Evolutionary conservation across 2,888 invertebrate species (phyloP), one percentile per base, ranked within the genome.

Genomic region (Mystacides longicornis): DNA sequence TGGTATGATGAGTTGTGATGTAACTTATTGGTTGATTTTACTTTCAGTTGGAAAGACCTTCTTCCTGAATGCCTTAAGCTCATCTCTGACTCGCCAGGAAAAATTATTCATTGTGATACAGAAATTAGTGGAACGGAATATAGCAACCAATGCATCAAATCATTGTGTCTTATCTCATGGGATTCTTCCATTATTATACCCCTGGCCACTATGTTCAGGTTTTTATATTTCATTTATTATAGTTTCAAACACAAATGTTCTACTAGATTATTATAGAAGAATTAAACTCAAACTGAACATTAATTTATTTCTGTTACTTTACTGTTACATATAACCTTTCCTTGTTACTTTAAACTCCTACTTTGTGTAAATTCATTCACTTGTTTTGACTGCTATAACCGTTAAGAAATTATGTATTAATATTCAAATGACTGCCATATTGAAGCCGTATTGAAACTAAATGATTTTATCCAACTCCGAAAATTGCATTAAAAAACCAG

Each of bases 131-230:
- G 81, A 9, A 63, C 62, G 1, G 83, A 85, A 60, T 86, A 79
- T 63, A 84, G 82, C 66, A 73, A 76, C 14, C 75, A 79, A 62
- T 76, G 83, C 47, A 70, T 86, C 1, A 77, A 77, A 60, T 72
- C 80, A 0, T 69, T 87, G 16, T 83, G 83, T 62, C 78, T 80
- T 66, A 74, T 77, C 54, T 67, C 73, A 9, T 86, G 85, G 84
- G 73, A 74, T 7, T 71, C 80, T 21, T 69, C 71, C 49, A 81
- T 82, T 63, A 67, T 84, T 53, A 81, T 82, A n/a, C 76, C 82
- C 21, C 68, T 87, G 1, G 75, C 82, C 52, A 75, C 81, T 62
- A 84, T 86, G 83, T 86, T 86, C 66, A 78, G 77, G 86, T 87
- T 67, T 14, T 14, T 27, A 27, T 27, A 27, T 27, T 27, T 27